These are phyloP conservation scores for Heliconius ismenius DNA, from an alignment of 2,888 invertebrate species.

Conservation along the genomic window DNA sequence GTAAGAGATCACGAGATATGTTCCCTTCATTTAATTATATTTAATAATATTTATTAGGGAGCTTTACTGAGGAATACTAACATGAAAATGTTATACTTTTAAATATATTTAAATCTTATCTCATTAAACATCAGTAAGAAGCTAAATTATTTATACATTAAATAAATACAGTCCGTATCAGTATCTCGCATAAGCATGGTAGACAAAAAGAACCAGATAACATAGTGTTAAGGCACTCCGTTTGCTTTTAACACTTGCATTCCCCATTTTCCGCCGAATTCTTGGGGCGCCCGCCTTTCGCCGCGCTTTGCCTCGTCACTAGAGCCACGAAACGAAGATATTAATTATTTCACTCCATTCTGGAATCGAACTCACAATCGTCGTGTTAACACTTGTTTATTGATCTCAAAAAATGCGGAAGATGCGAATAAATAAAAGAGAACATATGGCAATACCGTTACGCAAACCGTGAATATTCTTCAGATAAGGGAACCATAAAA, in stretches of 20 bases:
- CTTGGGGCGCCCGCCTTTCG: too few species aligned
- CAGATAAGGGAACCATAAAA: constrained; percentile 39
- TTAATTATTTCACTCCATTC: too few species aligned
- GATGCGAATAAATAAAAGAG: background rate
- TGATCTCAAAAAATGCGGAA: background rate
- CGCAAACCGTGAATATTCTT: constrained; percentile 29
- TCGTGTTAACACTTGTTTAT: background rate
- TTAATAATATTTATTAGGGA: background rate
- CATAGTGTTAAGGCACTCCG: too few species aligned
- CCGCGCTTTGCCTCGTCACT: too few species aligned
- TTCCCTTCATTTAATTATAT: constrained; percentile 9
- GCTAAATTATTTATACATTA: background rate
- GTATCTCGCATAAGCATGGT: too few species aligned
- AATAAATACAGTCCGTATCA: background rate
- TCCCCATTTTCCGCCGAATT: too few species aligned
- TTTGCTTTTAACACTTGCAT: too few species aligned
- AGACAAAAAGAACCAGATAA: too few species aligned
- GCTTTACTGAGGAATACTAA: constrained; percentile 2
- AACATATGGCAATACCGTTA: constrained; percentile 21
- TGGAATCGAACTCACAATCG: too few species aligned
- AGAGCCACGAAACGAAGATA: too few species aligned
- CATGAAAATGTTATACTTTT: background rate
- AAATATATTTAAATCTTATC: background rate
- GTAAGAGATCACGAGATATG: constrained; percentile 8
- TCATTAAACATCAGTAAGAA: background rate